These are phyloP conservation scores for Todiramphus saurophagus DNA, from an alignment of 2,113 vertebrate genomes.

Conservation along the genomic window DNA sequence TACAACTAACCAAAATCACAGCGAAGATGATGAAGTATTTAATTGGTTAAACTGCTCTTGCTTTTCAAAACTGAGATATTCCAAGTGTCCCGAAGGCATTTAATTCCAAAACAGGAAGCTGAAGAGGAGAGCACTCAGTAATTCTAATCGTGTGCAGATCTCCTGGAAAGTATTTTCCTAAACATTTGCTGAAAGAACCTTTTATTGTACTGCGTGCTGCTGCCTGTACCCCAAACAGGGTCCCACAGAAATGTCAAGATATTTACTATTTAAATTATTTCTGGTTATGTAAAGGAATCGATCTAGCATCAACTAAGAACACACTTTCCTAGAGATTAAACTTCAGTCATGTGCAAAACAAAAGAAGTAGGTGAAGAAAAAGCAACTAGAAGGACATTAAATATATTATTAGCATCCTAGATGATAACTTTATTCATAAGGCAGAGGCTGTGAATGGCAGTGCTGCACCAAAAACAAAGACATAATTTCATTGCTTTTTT, in stretches of 20 bases:
- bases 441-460: background rate
- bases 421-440: background rate
- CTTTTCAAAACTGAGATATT: slow-evolving; percentile 78
- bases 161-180: slow-evolving; percentile 84
- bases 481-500: background rate
- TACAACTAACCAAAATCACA: slow-evolving; percentile 5
- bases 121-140: slow-evolving; percentile 82
- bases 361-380: background rate
- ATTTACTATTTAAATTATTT: slow-evolving; percentile 7
- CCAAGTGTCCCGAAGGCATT: slow-evolving; percentile 83
- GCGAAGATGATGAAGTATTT: slow-evolving; percentile 39
- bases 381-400: background rate
- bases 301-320: background rate
- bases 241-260: background rate
- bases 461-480: background rate
- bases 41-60: slow-evolving; percentile 80
- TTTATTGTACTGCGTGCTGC: slow-evolving; percentile 45
- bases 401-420: background rate
- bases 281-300: background rate
- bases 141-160: slow-evolving; percentile 86
- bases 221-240: slow-evolving; percentile 41
- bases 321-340: background rate
- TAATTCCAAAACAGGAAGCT: slow-evolving; percentile 89
- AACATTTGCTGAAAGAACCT: slow-evolving; percentile 79
- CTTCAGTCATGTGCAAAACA: background rate